Evolutionary conservation across 2,888 invertebrate species (phyloP), one percentile per base, ranked within the genome.

Genomic region (Ophion obscuratus): DNA sequence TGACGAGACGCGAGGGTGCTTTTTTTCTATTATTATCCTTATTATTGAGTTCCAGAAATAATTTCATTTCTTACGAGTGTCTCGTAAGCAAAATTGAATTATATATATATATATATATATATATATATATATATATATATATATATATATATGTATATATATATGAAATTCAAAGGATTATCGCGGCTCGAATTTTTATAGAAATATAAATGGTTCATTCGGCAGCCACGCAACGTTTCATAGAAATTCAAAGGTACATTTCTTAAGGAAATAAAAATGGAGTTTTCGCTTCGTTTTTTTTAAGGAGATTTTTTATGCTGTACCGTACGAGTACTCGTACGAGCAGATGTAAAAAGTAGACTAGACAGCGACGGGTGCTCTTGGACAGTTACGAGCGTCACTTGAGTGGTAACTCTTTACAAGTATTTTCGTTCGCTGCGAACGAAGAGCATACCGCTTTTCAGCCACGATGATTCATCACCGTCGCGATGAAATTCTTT

Each of bases 141-240:
- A 53, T 53, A 24, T 24, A 24, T 70, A 81, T 53, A 66, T 77
- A 24, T 53, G 59, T 71, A 17, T 53, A 66, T 77, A 24, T 53
- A 64, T 71, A 53, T 53, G 53, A 53, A 74, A 59, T 75, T 87
- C 81, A 83, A 81, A 84, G 64, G 75, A 85, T 86, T 40, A 67
- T 62, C 83, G 87, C 76, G 87, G 89, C 91, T 92, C 90, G 88
- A 89, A 91, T 91, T 87, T 92, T 93, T 92, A 89, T 92, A 92
- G 90, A 84, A 87, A 90, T 91, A 91, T 92, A 92, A 92, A 91
- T 89, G 67, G 74, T 77, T 66, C 44, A 84, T 90, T 89, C 88
- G 88, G 90, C 87, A 88, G 90, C 90, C 87, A 83, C 81, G 80
- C 59, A 78, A 86, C 66, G 61, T 83, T 73, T 76, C 64, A 82